phyloP scores from a whole-genome alignment of 92 coral and sea anemone genomes.

The Galaxea fascicularis region DNA sequence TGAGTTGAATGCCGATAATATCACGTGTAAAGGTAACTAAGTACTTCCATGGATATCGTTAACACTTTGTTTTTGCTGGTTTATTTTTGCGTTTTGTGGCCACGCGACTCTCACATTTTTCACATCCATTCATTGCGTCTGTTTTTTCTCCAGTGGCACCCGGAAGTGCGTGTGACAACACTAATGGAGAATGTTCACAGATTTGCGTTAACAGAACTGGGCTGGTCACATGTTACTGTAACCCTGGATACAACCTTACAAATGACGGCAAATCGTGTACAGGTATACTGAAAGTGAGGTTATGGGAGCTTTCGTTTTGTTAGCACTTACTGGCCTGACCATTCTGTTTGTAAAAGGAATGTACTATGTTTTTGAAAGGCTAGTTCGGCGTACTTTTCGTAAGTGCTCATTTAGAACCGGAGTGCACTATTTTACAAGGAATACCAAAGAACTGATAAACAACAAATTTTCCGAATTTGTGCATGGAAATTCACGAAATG shows the following conservation, averaged over 20 bases:
- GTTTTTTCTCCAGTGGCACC: constrained; percentile 30
- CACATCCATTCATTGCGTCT: not conserved
- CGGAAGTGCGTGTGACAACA: constrained; percentile 55
- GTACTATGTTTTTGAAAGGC: too few species aligned
- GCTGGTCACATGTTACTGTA: constrained; percentile 64
- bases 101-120: not conserved
- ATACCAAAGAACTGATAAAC: too few species aligned
- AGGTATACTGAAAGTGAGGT: constrained; percentile 49
- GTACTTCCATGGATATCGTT: not conserved
- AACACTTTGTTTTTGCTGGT: not conserved
- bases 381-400: too few species aligned
- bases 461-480: too few species aligned
- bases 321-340: too few species aligned
- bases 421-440: too few species aligned
- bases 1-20: constrained; percentile 62
- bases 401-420: too few species aligned
- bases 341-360: too few species aligned
- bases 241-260: constrained; percentile 70
- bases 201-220: constrained; percentile 74
- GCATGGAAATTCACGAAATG: too few species aligned
- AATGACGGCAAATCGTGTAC: constrained; percentile 60
- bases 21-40: constrained; percentile 67
- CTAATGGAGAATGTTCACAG: constrained; percentile 64
- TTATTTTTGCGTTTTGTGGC: not conserved
- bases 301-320: not conserved